Evolutionary conservation across 2,797 vertebrate species (phyloP).

Genomic region (Hylomyscus alleni): DNA sequence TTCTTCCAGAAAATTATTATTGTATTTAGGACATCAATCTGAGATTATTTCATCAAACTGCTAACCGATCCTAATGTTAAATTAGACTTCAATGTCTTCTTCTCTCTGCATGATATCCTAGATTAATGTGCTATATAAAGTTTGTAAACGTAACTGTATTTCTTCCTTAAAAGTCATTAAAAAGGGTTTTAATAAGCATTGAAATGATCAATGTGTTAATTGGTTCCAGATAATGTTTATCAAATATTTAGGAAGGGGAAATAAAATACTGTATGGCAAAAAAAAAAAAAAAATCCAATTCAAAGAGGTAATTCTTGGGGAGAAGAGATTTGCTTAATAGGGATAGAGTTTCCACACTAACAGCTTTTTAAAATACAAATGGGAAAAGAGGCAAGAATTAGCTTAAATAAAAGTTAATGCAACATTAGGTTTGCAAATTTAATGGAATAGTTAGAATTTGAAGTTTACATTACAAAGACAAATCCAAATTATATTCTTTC

Average conservation of each 20-base stretch:
- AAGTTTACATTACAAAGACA: constrained; percentile 66
- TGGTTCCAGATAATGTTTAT: constrained; percentile 78
- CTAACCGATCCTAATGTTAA: constrained; percentile 48
- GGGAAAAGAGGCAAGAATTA: constrained; percentile 66
- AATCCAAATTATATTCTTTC: constrained; percentile 8
- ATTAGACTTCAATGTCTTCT: constrained; percentile 79
- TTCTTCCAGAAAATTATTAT: constrained; percentile 80
- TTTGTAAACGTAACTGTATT: constrained; percentile 69
- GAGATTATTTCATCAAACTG: constrained; percentile 72
- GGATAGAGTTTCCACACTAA: constrained; percentile 62
- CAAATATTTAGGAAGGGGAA: constrained; percentile 79
- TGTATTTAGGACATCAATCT: constrained; percentile 78
- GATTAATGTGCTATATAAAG: constrained; percentile 74
- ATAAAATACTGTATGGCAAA: constrained; percentile 64
- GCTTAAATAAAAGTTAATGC: constrained; percentile 74
- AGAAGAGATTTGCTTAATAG: constrained; percentile 64
- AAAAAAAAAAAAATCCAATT: constrained; percentile 52
- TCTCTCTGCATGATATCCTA: constrained; percentile 72
- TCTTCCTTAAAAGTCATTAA: constrained; percentile 81
- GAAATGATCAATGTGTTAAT: constrained; percentile 78
- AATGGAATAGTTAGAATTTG: constrained; percentile 66
- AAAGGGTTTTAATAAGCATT: constrained; percentile 77
- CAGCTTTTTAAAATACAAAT: constrained; percentile 74
- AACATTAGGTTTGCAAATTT: constrained; percentile 77
- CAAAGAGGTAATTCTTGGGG: constrained; percentile 58